phyloP scores from a whole-genome alignment of 2,113 vertebrate genomes.

The Lutjanus erythropterus region DNA sequence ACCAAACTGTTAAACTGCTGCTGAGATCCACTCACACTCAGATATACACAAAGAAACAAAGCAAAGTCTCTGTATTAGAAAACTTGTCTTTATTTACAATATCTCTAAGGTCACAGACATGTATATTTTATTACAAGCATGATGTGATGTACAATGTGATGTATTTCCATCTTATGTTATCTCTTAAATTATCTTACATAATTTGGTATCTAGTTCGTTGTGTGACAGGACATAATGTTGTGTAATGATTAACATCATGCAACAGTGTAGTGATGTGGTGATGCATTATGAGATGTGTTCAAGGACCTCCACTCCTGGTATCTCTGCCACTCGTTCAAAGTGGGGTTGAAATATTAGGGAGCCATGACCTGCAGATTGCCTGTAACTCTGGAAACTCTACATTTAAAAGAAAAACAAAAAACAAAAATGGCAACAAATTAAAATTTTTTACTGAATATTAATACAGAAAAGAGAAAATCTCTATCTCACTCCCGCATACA shows the following conservation, averaged over 20 bases:
- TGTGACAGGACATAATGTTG: neutral
- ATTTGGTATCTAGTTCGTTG: neutral
- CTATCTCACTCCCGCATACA: neutral
- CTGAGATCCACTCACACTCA: too few species aligned
- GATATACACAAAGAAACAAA: neutral
- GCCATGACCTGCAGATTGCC: neutral
- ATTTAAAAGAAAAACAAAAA: neutral
- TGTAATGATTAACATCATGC: neutral
- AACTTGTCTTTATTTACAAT: slow-evolving; percentile 14
- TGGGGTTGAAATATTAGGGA: neutral
- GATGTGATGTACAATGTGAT: neutral
- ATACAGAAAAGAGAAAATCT: neutral
- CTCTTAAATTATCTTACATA: neutral
- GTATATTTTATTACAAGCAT: neutral
- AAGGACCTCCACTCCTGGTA: neutral
- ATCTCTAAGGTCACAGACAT: neutral
- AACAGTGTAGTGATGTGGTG: neutral
- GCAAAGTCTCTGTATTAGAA: neutral
- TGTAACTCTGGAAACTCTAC: slow-evolving; percentile 24
- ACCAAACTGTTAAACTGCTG: too few species aligned
- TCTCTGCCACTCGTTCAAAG: neutral
- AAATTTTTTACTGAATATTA: neutral
- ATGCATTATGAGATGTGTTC: neutral
- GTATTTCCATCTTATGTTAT: neutral
- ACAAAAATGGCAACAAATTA: neutral